Base-by-base conservation (phyloP, 2,888 invertebrate species). In the Idaea aversata region DNA sequence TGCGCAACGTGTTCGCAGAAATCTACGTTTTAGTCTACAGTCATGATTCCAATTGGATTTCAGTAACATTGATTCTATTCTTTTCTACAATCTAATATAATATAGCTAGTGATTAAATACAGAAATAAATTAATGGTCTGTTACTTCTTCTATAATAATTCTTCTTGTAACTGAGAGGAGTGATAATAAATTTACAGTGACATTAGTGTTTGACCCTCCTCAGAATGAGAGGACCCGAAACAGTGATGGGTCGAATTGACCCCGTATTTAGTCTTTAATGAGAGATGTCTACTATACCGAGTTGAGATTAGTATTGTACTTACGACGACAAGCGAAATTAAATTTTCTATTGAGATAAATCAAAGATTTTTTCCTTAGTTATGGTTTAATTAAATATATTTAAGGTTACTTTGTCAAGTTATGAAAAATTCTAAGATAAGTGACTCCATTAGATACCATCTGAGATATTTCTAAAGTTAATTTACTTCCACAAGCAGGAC, bases 161-260 rank as follows among this genome's bases (percentile, higher is more conserved):
- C 72, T 68, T 69, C 72, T 71, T 67, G 73, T 71, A 81, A 77
- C 72, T 71, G 70, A 72, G 70, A 76, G 71, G 65, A 67, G 75
- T 77, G 77, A 81, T 80, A 81, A 84, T 85, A 87, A 86, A 86
- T 86, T 80, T 85, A 69, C 71, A 76, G 75, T 77, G 81, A 81
- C 83, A 82, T 79, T 76, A 78, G 76, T 77, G 75, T 79, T 80
- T 85, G 82, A 85, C 84, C 86, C 85, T 86, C 79, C 77, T 83
- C 77, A 75, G 69, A 70, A 70, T 47, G 47, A 47, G 70, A 70
- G 69, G 78, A 77, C 75, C 75, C 69, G 76, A 72, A 77, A 77
- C 72, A 79, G 75, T 82, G 85, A 83, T 80, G 77, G 82, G 73
- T 78, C 75, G 72, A 70, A 70, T 78, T 75, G 78, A 77, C 75